A percentile compares a stretch with the other conserved stretches of the same genome.
These are phyloP conservation scores for Physeter macrocephalus DNA, from an alignment of 2,113 vertebrate genomes.

Conservation along the genomic window DNA sequence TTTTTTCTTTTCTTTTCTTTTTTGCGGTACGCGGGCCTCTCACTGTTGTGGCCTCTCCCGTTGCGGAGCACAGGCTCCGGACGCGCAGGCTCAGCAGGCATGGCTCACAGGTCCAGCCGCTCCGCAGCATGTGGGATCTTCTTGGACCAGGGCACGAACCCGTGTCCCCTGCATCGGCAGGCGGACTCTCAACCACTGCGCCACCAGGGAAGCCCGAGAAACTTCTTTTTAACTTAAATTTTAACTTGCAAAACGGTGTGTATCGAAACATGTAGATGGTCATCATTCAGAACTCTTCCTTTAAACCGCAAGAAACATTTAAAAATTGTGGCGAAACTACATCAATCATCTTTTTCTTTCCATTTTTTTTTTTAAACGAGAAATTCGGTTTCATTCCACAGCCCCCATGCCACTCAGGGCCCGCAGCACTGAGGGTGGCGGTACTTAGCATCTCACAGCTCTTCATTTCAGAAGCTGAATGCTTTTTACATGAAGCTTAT, in stretches of 20 bases:
- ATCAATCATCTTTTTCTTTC: not conserved
- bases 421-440: rapidly evolving
- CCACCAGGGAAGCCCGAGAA: no score
- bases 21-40: no score
- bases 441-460: not conserved
- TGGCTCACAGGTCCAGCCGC: no score
- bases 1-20: no score
- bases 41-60: no score
- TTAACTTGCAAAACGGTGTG: not conserved
- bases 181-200: no score
- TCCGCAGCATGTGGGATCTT: no score
- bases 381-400: not conserved
- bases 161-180: no score
- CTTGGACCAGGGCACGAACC: no score
- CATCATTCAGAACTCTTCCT: not conserved
- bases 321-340: not conserved
- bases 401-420: no score
- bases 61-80: no score
- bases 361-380: not conserved
- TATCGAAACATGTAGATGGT: not conserved
- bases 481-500: not conserved
- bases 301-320: not conserved
- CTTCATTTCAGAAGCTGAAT: not conserved
- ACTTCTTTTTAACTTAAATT: not conserved
- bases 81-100: no score